A percentile compares a stretch with the other conserved stretches of the same genome.
Evolutionary conservation across 2,113 vertebrate genomes (phyloP).

Genomic region (Periophthalmus modestus): DNA sequence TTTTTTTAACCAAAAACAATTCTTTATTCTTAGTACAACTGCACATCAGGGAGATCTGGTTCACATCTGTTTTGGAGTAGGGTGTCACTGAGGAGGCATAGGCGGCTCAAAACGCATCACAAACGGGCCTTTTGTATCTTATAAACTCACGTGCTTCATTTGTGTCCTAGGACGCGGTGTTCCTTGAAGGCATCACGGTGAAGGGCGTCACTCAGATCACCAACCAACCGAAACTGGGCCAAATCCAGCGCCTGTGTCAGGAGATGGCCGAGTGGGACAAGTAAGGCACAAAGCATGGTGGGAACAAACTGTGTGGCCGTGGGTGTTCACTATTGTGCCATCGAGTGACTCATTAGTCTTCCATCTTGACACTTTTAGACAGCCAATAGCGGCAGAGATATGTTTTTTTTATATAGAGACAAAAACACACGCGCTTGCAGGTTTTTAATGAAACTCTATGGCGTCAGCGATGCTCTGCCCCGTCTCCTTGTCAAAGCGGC

Average conservation of each 20-base stretch:
- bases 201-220: constrained; percentile 92
- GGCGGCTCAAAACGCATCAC: constrained; percentile 36
- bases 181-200: constrained; percentile 92
- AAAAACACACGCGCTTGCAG: constrained; percentile 30
- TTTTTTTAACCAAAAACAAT: background rate
- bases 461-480: constrained; percentile 4
- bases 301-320: constrained; percentile 19
- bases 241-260: constrained; percentile 91
- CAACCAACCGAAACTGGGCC: constrained; percentile 88
- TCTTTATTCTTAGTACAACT: background rate
- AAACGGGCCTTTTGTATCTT: background rate
- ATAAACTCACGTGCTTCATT: background rate
- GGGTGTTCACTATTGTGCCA: constrained; percentile 28
- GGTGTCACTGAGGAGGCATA: constrained; percentile 29
- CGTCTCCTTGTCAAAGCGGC: constrained; percentile 11
- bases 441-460: constrained; percentile 25
- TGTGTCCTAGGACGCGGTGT: constrained; percentile 86
- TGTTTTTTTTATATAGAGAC: constrained; percentile 27
- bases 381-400: constrained; percentile 46
- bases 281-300: constrained; percentile 73
- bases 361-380: constrained; percentile 37
- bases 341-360: constrained; percentile 51
- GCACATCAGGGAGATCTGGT: constrained; percentile 15
- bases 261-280: constrained; percentile 93
- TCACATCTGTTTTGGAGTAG: constrained; percentile 36